Evolutionary conservation across 2,113 vertebrate genomes (phyloP), one percentile per base, ranked within the genome.

Genomic region (Ancistrus triradiatus): DNA sequence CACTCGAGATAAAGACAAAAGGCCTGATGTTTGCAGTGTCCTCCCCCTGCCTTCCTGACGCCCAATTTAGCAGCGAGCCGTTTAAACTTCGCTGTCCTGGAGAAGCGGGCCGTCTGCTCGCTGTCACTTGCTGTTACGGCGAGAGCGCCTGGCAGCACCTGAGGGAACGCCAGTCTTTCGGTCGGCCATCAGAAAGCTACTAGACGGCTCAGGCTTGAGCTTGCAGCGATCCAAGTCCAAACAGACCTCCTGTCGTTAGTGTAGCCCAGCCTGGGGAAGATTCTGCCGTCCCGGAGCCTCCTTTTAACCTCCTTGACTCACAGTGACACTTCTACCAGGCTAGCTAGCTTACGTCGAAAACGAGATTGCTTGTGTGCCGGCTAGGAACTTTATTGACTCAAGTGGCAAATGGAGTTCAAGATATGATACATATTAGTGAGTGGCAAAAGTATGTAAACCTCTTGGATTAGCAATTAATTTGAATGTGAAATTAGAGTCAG

Each of bases 41-140:
- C 13, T 33, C 38, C 52, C 43, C 28, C 43, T 68, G 52, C 47
- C 28, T 42, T 40, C 61, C 31, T 53, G 60, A 74, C 59, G 70
- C 61, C 61, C 70, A 74, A 74, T 77, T 75, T 77, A 68, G 68
- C 69, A 73, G 69, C 70, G 70, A 75, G 65, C 65, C 52, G 59
- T 69, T 68, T 72, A 64, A 69, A 62, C 69, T 40, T 24, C 35
- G 63, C 68, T 74, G 71, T 87, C 80, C 84, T 82, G 86, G 84
- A 86, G 86, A 89, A 78, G 78, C 78, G 80, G 76, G 75, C 88
- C 78, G 68, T 90, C 88, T 91, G 90, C 85, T 91, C 84, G 79
- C 78, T 90, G 88, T 91, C 88, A 89, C 86, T 90, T 88, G 79
- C 78, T 82, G 86, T 89, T 88, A 89, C 82, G 84, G 85, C 86